Evolutionary conservation across 2,113 vertebrate genomes (phyloP).

Genomic region (Sus scrofa): DNA sequence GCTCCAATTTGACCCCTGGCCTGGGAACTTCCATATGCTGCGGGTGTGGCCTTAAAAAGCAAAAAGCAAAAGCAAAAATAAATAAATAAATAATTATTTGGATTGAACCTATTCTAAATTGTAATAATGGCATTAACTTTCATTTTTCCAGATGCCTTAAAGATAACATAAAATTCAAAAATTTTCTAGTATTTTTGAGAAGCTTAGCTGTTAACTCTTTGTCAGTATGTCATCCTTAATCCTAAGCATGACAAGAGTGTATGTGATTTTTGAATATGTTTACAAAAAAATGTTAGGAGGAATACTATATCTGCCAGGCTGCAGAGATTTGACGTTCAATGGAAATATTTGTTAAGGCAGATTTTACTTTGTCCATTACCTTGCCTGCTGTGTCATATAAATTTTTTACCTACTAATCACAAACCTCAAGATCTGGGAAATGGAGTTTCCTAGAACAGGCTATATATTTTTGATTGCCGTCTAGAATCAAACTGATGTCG

Average conservation of each 20-base stretch:
- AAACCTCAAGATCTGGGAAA: conserved; percentile 58
- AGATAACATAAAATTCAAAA: not conserved
- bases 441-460: conserved; percentile 31
- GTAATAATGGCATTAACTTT: not conserved
- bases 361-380: conserved; percentile 70
- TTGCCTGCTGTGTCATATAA: conserved; percentile 70
- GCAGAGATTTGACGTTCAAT: conserved; percentile 74
- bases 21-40: too few species aligned
- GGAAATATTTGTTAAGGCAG: conserved; percentile 72
- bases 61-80: too few species aligned
- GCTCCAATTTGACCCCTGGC: too few species aligned
- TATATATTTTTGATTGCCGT: conserved; percentile 74
- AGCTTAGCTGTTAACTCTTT: conserved; percentile 79
- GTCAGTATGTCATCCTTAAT: conserved; percentile 76
- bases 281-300: conserved; percentile 56
- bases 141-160: not conserved
- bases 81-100: not conserved
- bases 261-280: conserved; percentile 64
- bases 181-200: conserved; percentile 79
- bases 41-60: too few species aligned
- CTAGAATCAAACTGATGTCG: conserved; percentile 37
- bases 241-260: conserved; percentile 60
- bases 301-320: not conserved
- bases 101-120: conserved; percentile 33
- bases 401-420: conserved; percentile 62